Conservation (phyloP, 1,140 invertebrate species). For the Macrotrachela quadricornifera region DNA sequence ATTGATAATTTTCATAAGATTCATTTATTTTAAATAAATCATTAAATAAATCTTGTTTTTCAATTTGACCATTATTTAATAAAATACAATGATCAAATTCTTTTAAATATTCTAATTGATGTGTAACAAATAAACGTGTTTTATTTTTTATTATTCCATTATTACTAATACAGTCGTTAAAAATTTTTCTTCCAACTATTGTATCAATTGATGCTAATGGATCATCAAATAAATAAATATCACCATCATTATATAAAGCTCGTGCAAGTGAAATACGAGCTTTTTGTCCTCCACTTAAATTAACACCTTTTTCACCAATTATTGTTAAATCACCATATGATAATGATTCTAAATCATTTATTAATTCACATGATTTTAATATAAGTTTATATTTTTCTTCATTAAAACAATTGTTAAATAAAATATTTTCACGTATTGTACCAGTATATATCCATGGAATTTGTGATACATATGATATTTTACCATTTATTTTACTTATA, state of each 20-base stretch:
- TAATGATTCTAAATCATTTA: slow-evolving; percentile 43
- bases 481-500: slow-evolving; percentile 15
- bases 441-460: slow-evolving; percentile 71
- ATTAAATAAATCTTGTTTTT: slow-evolving; percentile 39
- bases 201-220: slow-evolving; percentile 71
- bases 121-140: slow-evolving; percentile 61
- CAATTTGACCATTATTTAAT: slow-evolving; percentile 48
- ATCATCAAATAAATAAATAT: slow-evolving; percentile 76
- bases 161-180: slow-evolving; percentile 53
- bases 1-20: no score
- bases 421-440: slow-evolving; percentile 69
- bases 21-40: no score
- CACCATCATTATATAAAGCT: slow-evolving; percentile 44
- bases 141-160: slow-evolving; percentile 49
- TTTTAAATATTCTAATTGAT: slow-evolving; percentile 51
- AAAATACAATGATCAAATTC: slow-evolving; percentile 50
- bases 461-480: slow-evolving; percentile 56
- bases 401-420: slow-evolving; percentile 63
- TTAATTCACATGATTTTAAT: slow-evolving; percentile 58
- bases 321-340: slow-evolving; percentile 45
- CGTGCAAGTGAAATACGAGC: slow-evolving; percentile 67
- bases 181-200: slow-evolving; percentile 60
- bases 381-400: slow-evolving; percentile 45
- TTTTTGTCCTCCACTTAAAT: slow-evolving; percentile 51
- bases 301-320: slow-evolving; percentile 59